A percentile compares a stretch with the other conserved stretches of the same genome.
Conservation (phyloP, 2,113 vertebrate species). For the Manacus vitellinus region DNA sequence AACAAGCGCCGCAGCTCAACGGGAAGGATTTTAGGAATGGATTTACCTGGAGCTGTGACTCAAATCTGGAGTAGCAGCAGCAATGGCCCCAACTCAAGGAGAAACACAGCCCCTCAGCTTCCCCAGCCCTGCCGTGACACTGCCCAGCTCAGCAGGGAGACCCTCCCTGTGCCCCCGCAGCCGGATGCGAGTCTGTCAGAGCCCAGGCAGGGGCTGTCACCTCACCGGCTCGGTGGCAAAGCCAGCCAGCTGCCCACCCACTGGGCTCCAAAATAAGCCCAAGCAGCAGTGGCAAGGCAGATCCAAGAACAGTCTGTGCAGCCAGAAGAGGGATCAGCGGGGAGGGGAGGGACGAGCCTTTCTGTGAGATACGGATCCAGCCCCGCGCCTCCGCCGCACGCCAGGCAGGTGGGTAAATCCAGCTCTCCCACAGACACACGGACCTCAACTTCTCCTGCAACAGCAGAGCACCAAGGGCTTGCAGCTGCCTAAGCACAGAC, state of each 20-base stretch:
- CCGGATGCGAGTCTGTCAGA: fast-evolving
- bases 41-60: background rate
- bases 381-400: fast-evolving
- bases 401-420: background rate
- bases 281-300: background rate
- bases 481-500: background rate
- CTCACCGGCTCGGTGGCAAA: background rate
- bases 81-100: fast-evolving
- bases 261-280: constrained; percentile 1
- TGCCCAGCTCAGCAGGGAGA: background rate
- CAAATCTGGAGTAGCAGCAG: background rate
- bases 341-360: background rate
- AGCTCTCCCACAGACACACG: background rate
- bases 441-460: background rate
- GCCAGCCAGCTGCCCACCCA: constrained; percentile 35
- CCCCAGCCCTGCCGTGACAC: background rate
- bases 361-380: fast-evolving
- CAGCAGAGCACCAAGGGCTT: background rate
- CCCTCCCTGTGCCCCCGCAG: fast-evolving
- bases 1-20: background rate
- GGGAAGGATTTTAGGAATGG: background rate
- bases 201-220: background rate
- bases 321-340: background rate
- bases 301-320: background rate
- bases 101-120: background rate